Percentiles rank a stretch among this genome's conserved stretches.
These are phyloP conservation scores for Acrobasis suavella DNA, from an alignment of 2,888 invertebrate species.

Conservation along the genomic window DNA sequence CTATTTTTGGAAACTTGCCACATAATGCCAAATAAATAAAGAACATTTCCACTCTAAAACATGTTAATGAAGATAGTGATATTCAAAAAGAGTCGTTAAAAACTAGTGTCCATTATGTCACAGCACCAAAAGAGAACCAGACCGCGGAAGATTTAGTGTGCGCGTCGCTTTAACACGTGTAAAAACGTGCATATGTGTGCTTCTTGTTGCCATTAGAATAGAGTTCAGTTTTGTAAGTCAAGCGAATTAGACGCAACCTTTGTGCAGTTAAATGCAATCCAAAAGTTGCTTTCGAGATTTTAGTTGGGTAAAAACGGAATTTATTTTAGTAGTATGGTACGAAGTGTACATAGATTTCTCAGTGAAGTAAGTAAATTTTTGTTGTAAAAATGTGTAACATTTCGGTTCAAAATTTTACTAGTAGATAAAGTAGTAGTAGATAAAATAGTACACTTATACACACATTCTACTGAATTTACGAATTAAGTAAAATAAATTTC, in stretches of 20 bases:
- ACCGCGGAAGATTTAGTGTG: conserved; percentile 44
- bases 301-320: conserved; percentile 2
- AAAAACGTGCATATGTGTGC: not conserved
- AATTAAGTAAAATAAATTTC: too few species aligned
- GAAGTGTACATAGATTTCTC: not conserved
- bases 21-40: not conserved
- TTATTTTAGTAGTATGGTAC: not conserved
- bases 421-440: too few species aligned
- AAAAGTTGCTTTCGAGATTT: conserved; percentile 12
- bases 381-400: not conserved
- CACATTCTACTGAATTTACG: too few species aligned
- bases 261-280: conserved; percentile 13
- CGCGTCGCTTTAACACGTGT: conserved; percentile 28
- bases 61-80: conserved; percentile 13
- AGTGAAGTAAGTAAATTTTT: not conserved
- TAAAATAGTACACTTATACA: too few species aligned
- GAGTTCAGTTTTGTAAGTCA: not conserved
- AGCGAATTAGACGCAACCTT: conserved; percentile 1
- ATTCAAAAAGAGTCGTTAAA: conserved; percentile 18
- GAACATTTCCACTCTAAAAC: not conserved
- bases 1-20: not conserved
- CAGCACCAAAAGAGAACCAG: conserved; percentile 36
- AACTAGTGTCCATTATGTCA: conserved; percentile 31
- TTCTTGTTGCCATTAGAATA: not conserved
- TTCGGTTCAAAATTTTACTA: too few species aligned